Base-by-base conservation (phyloP, 2,113 vertebrate genomes). In the Helogale parvula region DNA sequence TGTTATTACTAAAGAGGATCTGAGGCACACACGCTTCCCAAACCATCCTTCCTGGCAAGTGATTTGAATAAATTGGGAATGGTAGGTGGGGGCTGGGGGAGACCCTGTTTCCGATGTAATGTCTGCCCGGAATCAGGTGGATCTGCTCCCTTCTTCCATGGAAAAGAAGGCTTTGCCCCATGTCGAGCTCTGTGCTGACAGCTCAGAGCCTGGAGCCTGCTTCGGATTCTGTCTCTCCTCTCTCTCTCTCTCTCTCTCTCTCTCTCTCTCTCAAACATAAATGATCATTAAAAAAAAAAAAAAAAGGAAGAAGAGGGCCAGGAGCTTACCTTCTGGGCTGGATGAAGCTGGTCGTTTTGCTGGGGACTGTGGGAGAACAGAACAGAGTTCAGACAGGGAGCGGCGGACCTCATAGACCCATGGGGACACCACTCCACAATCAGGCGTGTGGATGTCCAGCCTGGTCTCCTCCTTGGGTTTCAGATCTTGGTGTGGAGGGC, bases 371-470 rank as follows among this genome's bases (percentile, higher is more conserved):
- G 27, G 45, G 23, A 23, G 21, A 23, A 65, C 4, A 3, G 16
- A 14, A 33, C 57, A 50, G 50, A 90, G 33, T 13, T 14, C 14
- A 52, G 45, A 31, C 25, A 4, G 25, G 45, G 89, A 14, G 19
- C 6, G 3, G n/a, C 10, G 25, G 17, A 45, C 89, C 68, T 25
- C 25, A 9, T 15, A 27, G 76, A 2, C 1, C 57, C 21, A 7
- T 0, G 12, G 33, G 7, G 14, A 4, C 3, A 7, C 13, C 1
- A 27, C 31, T 82, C 21, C 15, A 5, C 14, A 5, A 4, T 38
- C 31, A 17, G 23, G 60, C 10, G 0, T 52, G 2, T 38, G 4
- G 23, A 19, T 19, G 9, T 13, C 47, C 6, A 23, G 29, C 23
- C 31, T 52, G 16, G 63, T 71, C 50, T 47, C 33, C 23, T 77